phyloP scores from a whole-genome alignment of 2,113 vertebrate genomes.

The Heliornis fulica region DNA sequence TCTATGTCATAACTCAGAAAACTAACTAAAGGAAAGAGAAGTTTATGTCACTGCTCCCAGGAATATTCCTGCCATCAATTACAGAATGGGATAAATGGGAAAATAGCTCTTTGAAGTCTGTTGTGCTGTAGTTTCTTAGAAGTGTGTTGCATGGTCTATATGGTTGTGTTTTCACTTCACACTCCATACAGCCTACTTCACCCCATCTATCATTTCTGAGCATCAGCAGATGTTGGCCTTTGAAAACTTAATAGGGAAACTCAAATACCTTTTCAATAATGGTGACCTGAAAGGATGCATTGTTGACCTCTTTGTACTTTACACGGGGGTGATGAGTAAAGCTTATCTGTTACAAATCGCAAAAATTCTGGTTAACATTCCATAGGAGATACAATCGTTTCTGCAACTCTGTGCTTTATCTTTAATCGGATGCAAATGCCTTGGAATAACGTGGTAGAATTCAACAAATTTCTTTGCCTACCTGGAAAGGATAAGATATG shows the following conservation, averaged over 20 bases:
- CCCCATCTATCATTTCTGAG: constrained; percentile 75
- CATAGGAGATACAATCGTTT: not conserved
- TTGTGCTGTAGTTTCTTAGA: constrained; percentile 59
- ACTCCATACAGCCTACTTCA: constrained; percentile 70
- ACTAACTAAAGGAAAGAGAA: not conserved
- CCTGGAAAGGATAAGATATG: not conserved
- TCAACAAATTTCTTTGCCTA: constrained; percentile 10
- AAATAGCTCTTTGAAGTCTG: constrained; percentile 66
- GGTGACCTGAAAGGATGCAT: constrained; percentile 77
- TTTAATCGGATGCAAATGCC: not conserved
- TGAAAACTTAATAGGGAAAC: constrained; percentile 74
- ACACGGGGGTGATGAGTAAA: not conserved
- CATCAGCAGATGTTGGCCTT: constrained; percentile 85
- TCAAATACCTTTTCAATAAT: constrained; percentile 47
- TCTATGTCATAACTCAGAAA: not conserved
- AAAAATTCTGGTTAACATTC: not conserved
- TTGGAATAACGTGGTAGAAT: not conserved
- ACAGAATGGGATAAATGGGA: constrained; percentile 76
- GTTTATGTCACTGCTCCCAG: not conserved
- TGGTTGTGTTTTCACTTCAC: constrained; percentile 71
- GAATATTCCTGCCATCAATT: not conserved
- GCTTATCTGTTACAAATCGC: not conserved
- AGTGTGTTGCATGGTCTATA: constrained; percentile 74
- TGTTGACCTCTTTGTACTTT: constrained; percentile 62
- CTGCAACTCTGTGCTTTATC: not conserved